A percentile compares a stretch with the other conserved stretches of the same genome.
Conservation (phyloP, 1,140 invertebrate genomes). For the Subanguina moxae region DNA sequence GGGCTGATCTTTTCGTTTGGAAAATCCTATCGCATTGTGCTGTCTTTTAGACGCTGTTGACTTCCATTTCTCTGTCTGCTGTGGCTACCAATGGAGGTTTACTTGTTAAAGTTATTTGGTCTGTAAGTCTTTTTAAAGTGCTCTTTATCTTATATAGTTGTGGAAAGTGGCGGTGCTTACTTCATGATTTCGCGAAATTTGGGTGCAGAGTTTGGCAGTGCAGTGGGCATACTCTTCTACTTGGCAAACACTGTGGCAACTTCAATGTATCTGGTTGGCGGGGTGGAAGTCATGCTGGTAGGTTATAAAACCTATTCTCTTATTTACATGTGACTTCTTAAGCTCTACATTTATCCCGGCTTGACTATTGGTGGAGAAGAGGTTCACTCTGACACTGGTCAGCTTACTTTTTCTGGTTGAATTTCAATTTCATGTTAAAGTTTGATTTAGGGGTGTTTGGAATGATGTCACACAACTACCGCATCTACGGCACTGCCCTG, state of each 20-base stretch:
- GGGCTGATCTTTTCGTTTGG: no score
- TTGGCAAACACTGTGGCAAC: conserved; percentile 93
- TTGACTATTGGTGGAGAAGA: conserved; percentile 51
- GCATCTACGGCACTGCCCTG: conserved; percentile 54
- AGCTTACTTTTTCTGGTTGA: background rate
- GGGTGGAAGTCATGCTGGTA: conserved; percentile 93
- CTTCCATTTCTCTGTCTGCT: conserved; percentile 95
- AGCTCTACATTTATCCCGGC: conserved; percentile 47
- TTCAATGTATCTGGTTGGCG: conserved; percentile 89
- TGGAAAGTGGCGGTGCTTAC: conserved; percentile 83
- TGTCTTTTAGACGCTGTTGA: conserved; percentile 79
- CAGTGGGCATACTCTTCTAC: conserved; percentile 96
- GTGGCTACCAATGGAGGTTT: conserved; percentile 84
- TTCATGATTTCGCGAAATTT: conserved; percentile 98
- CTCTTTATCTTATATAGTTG: conserved; percentile 97
- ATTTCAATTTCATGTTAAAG: background rate
- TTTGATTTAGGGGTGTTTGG: conserved; percentile 45
- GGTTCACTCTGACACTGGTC: conserved; percentile 45
- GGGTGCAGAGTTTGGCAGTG: conserved; percentile 95
- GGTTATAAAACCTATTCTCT: conserved; percentile 1
- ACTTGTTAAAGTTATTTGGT: no score
- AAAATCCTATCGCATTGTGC: no score
- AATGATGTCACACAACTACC: conserved; percentile 55
- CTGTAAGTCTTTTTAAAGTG: no score
- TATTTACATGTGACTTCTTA: conserved; percentile 13